Percentiles rank a stretch among this genome's conserved stretches.
Conservation (phyloP, 2,797 vertebrate genomes). For the Sebastes flavidus region DNA sequence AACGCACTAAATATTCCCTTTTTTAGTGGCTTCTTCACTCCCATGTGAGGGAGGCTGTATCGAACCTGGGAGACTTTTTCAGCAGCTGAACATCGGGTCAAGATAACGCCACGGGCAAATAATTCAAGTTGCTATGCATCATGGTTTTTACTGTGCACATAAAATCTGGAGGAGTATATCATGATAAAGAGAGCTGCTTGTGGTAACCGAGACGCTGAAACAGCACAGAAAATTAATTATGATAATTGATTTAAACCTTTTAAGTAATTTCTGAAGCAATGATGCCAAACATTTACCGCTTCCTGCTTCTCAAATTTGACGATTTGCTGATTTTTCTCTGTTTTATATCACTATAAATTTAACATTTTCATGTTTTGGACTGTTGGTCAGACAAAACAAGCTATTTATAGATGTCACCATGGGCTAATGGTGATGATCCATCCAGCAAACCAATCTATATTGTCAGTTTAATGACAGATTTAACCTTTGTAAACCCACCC, state of each 20-base stretch:
- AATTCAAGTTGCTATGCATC: constrained; percentile 29
- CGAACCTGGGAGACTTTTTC: constrained; percentile 26
- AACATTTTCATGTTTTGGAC: not conserved
- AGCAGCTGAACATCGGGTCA: constrained; percentile 34
- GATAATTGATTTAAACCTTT: not conserved
- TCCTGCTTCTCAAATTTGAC: not conserved
- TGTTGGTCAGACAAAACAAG: not conserved
- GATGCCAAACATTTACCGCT: not conserved
- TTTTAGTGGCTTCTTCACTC: constrained; percentile 26
- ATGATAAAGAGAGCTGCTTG: not conserved
- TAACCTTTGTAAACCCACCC: constrained; percentile 9
- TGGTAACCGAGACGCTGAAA: not conserved
- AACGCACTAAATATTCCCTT: constrained; percentile 39
- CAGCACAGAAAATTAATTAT: not conserved
- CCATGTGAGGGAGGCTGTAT: not conserved
- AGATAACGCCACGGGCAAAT: constrained; percentile 29
- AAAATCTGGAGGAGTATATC: not conserved
- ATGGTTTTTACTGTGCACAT: constrained; percentile 13
- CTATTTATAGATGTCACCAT: not conserved
- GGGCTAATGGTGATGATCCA: not conserved
- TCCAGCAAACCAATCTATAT: not conserved
- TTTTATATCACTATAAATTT: not conserved
- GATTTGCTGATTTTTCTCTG: not conserved
- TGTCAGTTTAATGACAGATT: not conserved
- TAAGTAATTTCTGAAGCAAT: not conserved